phyloP scores from a whole-genome alignment of 2,888 invertebrate species.

The Ferdinandea cuprea region DNA sequence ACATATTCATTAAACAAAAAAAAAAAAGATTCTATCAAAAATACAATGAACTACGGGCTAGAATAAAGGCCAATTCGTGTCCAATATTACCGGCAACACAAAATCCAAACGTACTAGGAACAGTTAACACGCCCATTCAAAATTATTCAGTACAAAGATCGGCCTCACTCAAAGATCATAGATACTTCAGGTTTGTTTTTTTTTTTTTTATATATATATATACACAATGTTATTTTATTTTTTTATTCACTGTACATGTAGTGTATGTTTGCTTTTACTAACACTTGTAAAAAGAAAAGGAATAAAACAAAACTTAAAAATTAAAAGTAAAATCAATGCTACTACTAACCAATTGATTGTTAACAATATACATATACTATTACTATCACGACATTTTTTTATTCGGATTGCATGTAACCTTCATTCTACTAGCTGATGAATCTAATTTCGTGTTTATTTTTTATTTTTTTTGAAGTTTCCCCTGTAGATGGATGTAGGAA shows the following conservation, averaged over 20 bases:
- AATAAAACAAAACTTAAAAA: slow-evolving; percentile 1
- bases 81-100: slow-evolving; percentile 88
- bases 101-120: slow-evolving; percentile 80
- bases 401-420: slow-evolving; percentile 45
- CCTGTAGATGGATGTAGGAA: slow-evolving; percentile 47
- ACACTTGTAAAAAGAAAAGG: neutral
- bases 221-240: slow-evolving; percentile 12
- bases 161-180: slow-evolving; percentile 85
- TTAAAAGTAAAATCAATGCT: slow-evolving; percentile 36
- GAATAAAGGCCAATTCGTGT: slow-evolving; percentile 93
- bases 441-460: slow-evolving; percentile 10
- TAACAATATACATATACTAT: neutral
- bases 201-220: too few species aligned
- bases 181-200: slow-evolving; percentile 83
- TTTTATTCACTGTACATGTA: slow-evolving; percentile 51
- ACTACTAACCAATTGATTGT: slow-evolving; percentile 41
- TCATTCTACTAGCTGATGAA: slow-evolving; percentile 26
- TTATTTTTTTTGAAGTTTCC: slow-evolving; percentile 13
- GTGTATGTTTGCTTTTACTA: slow-evolving; percentile 56
- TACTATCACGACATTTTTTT: slow-evolving; percentile 31
- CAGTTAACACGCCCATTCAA: slow-evolving; percentile 83
- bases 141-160: slow-evolving; percentile 85
- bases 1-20: slow-evolving; percentile 57
- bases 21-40: slow-evolving; percentile 92
- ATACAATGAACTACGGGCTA: slow-evolving; percentile 93